phyloP scores from a whole-genome alignment of 2,113 vertebrate species.

The Petrocephalus zakoni region DNA sequence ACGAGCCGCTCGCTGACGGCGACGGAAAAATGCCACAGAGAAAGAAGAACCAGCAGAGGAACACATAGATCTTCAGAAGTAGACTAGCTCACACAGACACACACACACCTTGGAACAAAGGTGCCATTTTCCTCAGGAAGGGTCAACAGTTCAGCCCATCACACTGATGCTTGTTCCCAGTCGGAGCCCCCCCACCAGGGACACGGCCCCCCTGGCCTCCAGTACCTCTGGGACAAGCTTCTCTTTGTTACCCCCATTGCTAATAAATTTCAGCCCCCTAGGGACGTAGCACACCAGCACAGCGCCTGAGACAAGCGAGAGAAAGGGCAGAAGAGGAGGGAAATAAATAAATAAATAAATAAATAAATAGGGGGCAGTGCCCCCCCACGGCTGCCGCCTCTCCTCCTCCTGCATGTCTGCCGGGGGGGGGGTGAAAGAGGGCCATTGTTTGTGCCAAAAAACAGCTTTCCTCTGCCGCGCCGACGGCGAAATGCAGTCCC shows the following conservation, averaged over 20 bases:
- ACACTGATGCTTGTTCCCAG: conserved; percentile 71
- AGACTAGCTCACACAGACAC: conserved; percentile 30
- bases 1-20: neutral
- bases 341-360: conserved; percentile 31
- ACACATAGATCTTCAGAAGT: conserved; percentile 14
- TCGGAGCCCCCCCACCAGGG: conserved; percentile 52
- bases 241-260: conserved; percentile 63
- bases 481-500: neutral
- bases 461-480: neutral
- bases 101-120: conserved; percentile 67
- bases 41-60: neutral
- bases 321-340: neutral
- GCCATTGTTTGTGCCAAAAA: neutral
- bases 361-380: conserved; percentile 40
- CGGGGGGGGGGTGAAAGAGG: neutral
- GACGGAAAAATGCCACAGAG: neutral
- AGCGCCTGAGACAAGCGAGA: conserved; percentile 47
- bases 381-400: neutral
- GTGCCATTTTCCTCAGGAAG: conserved; percentile 71
- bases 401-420: neutral
- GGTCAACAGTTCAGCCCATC: conserved; percentile 70
- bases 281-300: conserved; percentile 57
- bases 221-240: conserved; percentile 60
- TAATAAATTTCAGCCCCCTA: conserved; percentile 64
- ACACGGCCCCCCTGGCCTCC: conserved; percentile 46